phyloP scores from a whole-genome alignment of 2,113 vertebrate genomes.

The Alectura lathami region DNA sequence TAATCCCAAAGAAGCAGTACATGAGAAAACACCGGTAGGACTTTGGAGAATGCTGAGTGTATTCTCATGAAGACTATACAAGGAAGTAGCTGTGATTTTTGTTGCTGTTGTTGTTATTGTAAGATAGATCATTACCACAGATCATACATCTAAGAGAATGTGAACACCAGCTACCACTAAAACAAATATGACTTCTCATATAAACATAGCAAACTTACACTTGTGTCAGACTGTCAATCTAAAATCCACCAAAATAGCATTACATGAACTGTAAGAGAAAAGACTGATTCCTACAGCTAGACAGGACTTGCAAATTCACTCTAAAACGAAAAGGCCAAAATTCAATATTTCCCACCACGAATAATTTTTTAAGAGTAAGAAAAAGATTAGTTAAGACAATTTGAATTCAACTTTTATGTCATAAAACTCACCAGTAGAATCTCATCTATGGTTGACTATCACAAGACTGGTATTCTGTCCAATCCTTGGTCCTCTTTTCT shows the following conservation, averaged over 20 bases:
- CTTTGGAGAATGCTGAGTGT: neutral
- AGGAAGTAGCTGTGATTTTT: neutral
- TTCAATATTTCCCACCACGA: neutral
- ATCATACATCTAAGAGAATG: neutral
- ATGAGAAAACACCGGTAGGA: neutral
- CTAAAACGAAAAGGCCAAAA: neutral
- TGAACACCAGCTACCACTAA: neutral
- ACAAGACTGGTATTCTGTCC: neutral
- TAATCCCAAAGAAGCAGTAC: neutral
- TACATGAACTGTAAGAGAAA: neutral
- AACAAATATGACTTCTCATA: accelerated
- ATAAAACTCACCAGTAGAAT: neutral
- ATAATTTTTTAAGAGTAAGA: neutral
- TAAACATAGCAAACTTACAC: neutral
- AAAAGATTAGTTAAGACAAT: neutral
- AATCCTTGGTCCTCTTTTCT: neutral
- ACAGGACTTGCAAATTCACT: neutral
- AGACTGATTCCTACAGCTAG: neutral
- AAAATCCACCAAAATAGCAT: neutral
- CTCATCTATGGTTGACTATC: neutral
- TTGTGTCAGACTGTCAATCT: neutral
- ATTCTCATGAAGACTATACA: neutral
- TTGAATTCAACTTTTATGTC: neutral
- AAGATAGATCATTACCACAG: neutral
- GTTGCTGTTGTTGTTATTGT: neutral